These are phyloP conservation scores for Cryptocheilus praepositus DNA, from an alignment of 2,888 invertebrate species.

Conservation along the genomic window DNA sequence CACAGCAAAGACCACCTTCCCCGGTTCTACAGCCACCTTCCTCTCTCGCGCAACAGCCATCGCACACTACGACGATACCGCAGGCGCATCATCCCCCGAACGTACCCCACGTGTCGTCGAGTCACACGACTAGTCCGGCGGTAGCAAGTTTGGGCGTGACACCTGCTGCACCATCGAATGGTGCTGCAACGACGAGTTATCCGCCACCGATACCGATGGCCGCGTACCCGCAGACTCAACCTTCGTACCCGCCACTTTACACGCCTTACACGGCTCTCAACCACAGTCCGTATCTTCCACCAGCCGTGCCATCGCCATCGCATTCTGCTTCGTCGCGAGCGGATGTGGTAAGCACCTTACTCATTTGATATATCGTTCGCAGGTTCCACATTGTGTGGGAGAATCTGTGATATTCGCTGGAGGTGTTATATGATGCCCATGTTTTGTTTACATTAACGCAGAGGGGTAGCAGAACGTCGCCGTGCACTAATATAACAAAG, in stretches of 20 bases:
- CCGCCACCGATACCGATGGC: conserved; percentile 72
- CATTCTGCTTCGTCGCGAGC: conserved; percentile 80
- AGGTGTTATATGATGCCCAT: neutral
- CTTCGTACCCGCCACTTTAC: conserved; percentile 82
- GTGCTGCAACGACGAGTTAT: conserved; percentile 71
- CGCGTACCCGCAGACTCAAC: conserved; percentile 73
- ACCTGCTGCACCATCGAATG: conserved; percentile 77
- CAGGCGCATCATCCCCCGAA: conserved; percentile 72
- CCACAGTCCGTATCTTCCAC: conserved; percentile 84
- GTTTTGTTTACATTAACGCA: conserved; percentile 42
- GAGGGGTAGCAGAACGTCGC: conserved; percentile 72
- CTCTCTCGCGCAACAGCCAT: conserved; percentile 67
- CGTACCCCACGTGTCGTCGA: conserved; percentile 73
- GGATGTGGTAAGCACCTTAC: conserved; percentile 76
- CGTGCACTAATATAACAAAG: conserved; percentile 70
- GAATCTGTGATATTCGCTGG: neutral
- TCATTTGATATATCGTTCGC: conserved; percentile 37
- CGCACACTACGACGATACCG: conserved; percentile 67
- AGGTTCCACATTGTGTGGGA: neutral
- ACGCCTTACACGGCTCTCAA: conserved; percentile 86
- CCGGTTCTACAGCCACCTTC: conserved; percentile 74
- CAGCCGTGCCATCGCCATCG: conserved; percentile 78
- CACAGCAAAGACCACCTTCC: conserved; percentile 78
- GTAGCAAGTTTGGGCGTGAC: conserved; percentile 78
- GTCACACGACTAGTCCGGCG: conserved; percentile 74